Evolutionary conservation across 2,888 invertebrate genomes (phyloP), one percentile per base, ranked within the genome.

Genomic region (Drosophila anomelani): DNA sequence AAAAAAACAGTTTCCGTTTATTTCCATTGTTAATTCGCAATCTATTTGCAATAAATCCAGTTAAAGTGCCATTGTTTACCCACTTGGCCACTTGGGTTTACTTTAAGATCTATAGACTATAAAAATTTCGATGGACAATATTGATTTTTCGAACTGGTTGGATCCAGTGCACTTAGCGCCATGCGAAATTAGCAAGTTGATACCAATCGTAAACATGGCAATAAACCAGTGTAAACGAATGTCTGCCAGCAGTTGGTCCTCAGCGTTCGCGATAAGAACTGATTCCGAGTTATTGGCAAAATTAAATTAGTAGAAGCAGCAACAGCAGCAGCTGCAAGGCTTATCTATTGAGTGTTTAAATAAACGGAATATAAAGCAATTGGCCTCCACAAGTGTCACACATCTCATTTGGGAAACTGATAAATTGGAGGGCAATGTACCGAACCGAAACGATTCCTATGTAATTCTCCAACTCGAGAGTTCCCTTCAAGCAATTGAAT

Each of bases 101-200:
- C 47, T 43, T 34, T 41, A 34, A 41, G 46, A 61, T 53, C 64
- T 47, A 64, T n/a, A 29, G 46, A n/a, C 51, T 23, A 56, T 36
- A 59, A 20, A 23, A 68, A 80, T 66, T 26, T 39, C 59, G 44
- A 43, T 13, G 17, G 66, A 47, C 57, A 68, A 56, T 84, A 57
- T 86, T 83, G 78, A 54, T 10, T 72, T 76, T 72, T 81, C 84
- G 77, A 88, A 88, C 85, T 84, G 85, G 88, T 75, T 80, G 75
- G 70, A 88, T 86, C 85, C 85, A 86, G 88, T 82, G 86, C 88
- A 79, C 84, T 85, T 88, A 77, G 77, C 85, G 81, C 75, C 74
- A 64, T 58, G 63, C 43, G 41, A 71, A 82, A 75, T 77, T 66
- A 79, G 69, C 54, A 13, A 66, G 46, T 20, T 32, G 26, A 61